Conservation (phyloP, 2,113 vertebrate genomes). For the Amphilophus citrinellus region DNA sequence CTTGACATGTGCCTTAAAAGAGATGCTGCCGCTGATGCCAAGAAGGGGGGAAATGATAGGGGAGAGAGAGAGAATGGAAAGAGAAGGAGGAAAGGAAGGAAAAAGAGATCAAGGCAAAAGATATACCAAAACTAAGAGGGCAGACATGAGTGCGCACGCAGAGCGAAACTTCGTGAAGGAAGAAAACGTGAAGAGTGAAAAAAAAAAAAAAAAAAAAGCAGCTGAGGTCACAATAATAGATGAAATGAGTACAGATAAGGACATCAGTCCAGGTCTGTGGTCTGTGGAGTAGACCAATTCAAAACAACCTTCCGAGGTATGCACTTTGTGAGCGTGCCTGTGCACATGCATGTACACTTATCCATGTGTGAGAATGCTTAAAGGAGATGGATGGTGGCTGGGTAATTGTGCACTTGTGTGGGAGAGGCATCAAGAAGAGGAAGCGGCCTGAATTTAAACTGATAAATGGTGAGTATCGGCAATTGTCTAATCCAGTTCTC, state of each 20-base stretch:
- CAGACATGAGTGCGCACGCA: conserved; percentile 28
- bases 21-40: conserved; percentile 79
- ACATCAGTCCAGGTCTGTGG: conserved; percentile 36
- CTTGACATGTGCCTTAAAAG: conserved; percentile 82
- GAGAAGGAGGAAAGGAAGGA: conserved; percentile 50
- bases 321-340: neutral
- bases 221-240: conserved; percentile 48
- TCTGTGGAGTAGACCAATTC: conserved; percentile 21
- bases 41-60: conserved; percentile 60
- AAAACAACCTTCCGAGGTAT: conserved; percentile 40
- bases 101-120: conserved; percentile 55
- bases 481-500: conserved; percentile 33
- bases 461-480: conserved; percentile 15
- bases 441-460: conserved; percentile 43
- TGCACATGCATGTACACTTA: neutral
- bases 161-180: neutral
- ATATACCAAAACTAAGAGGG: conserved; percentile 44
- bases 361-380: conserved; percentile 23
- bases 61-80: conserved; percentile 49
- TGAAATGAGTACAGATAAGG: conserved; percentile 53
- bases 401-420: conserved; percentile 5
- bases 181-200: conserved; percentile 14
- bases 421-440: neutral
- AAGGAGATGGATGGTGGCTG: conserved; percentile 15
- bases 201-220: neutral